Conservation (phyloP, 2,888 invertebrate genomes). For the Pseudococcus longispinus region DNA sequence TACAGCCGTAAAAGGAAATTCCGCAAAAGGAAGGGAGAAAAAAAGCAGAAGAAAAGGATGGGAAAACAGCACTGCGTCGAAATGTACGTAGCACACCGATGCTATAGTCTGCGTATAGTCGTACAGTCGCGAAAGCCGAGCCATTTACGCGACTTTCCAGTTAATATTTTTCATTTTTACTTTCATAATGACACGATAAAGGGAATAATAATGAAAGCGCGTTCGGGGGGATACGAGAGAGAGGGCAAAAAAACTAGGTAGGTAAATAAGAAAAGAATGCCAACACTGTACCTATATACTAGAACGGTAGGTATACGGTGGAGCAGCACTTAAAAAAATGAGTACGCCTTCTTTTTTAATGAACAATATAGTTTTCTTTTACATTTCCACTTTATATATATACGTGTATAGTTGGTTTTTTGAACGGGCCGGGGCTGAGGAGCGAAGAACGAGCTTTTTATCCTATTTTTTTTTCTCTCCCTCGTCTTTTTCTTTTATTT, state of each 20-base stretch:
- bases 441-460: constrained; percentile 18
- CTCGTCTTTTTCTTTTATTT: background rate
- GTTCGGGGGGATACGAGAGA: too few relatives aligned
- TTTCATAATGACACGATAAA: constrained; percentile 52
- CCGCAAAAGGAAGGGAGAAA: too few relatives aligned
- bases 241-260: background rate
- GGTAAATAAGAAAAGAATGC: constrained; percentile 46
- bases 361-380: constrained; percentile 52
- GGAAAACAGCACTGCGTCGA: too few relatives aligned
- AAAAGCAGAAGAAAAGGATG: too few relatives aligned
- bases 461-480: background rate
- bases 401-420: background rate
- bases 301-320: background rate
- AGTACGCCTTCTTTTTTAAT: constrained; percentile 52
- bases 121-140: background rate
- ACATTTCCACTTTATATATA: constrained; percentile 34
- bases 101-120: too few relatives aligned
- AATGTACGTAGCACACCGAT: too few relatives aligned
- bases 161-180: constrained; percentile 49
- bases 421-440: background rate
- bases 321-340: constrained; percentile 53
- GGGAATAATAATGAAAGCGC: constrained; percentile 49
- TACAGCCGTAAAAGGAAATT: too few relatives aligned
- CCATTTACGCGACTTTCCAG: constrained; percentile 41
- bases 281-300: background rate